Evolutionary conservation across 2,888 invertebrate genomes (phyloP).

Genomic region (Liodrosophila aerea): DNA sequence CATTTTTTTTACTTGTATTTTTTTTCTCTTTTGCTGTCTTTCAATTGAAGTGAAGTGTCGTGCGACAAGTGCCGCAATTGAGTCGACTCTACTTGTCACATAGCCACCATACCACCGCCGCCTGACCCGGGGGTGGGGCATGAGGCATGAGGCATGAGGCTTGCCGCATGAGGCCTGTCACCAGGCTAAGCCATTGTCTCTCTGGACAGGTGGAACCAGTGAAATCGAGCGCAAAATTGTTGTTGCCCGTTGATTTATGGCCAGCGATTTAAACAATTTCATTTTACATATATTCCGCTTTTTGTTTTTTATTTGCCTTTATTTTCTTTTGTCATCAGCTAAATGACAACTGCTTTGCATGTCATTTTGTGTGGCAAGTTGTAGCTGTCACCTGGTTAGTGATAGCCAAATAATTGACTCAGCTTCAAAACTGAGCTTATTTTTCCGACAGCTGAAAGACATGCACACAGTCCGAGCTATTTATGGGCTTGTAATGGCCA

Average conservation of each 20-base stretch:
- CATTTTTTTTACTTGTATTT: slow-evolving; percentile 4
- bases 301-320: slow-evolving; percentile 28
- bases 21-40: slow-evolving; percentile 26
- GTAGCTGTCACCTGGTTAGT: slow-evolving; percentile 43
- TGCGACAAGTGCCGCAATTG: slow-evolving; percentile 76
- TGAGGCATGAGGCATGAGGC: neutral
- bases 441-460: too few relatives aligned
- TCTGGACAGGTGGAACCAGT: slow-evolving; percentile 71
- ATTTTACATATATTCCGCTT: slow-evolving; percentile 40
- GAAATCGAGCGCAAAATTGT: slow-evolving; percentile 70
- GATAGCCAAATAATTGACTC: slow-evolving; percentile 27
- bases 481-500: slow-evolving; percentile 1
- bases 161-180: slow-evolving; percentile 34
- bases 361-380: slow-evolving; percentile 62
- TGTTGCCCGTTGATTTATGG: slow-evolving; percentile 56
- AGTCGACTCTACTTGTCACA: slow-evolving; percentile 66
- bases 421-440: slow-evolving; percentile 2
- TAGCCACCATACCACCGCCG: too few relatives aligned
- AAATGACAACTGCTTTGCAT: slow-evolving; percentile 73
- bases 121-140: neutral
- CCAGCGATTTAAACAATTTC: slow-evolving; percentile 62
- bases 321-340: slow-evolving; percentile 34
- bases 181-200: slow-evolving; percentile 66
- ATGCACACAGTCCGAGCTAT: neutral
- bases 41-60: slow-evolving; percentile 66